phyloP scores from a whole-genome alignment of 2,888 invertebrate genomes.

The Adineta ricciae region DNA sequence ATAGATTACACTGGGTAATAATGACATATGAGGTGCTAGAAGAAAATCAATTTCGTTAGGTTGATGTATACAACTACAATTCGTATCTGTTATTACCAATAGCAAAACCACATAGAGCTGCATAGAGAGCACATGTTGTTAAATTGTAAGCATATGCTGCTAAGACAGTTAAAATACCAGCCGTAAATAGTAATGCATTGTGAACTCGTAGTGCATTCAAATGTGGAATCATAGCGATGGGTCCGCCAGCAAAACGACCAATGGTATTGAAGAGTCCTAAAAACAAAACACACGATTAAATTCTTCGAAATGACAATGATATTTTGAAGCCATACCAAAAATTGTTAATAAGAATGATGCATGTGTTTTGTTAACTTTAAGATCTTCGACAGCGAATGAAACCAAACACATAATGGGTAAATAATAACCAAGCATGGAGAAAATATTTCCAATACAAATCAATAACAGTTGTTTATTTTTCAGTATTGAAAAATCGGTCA shows the following conservation, averaged over 20 bases:
- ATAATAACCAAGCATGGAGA: conserved; percentile 16
- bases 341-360: neutral
- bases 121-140: neutral
- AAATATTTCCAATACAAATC: conserved; percentile 11
- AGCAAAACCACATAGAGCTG: neutral
- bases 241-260: neutral
- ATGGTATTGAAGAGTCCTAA: neutral
- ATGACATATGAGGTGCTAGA: conserved; percentile 10
- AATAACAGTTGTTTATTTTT: conserved; percentile 12
- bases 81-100: conserved; percentile 11
- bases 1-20: neutral
- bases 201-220: conserved; percentile 1
- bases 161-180: neutral
- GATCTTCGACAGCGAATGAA: neutral
- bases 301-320: too few species aligned
- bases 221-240: neutral
- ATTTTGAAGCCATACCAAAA: neutral
- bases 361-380: neutral
- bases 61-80: too few species aligned
- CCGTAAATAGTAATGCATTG: neutral
- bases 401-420: conserved; percentile 10
- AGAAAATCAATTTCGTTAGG: neutral
- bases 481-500: neutral
- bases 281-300: too few species aligned
- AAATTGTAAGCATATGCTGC: conserved; percentile 7